Conservation (phyloP, 2,113 vertebrate species). For the Lophotis ruficrista region DNA sequence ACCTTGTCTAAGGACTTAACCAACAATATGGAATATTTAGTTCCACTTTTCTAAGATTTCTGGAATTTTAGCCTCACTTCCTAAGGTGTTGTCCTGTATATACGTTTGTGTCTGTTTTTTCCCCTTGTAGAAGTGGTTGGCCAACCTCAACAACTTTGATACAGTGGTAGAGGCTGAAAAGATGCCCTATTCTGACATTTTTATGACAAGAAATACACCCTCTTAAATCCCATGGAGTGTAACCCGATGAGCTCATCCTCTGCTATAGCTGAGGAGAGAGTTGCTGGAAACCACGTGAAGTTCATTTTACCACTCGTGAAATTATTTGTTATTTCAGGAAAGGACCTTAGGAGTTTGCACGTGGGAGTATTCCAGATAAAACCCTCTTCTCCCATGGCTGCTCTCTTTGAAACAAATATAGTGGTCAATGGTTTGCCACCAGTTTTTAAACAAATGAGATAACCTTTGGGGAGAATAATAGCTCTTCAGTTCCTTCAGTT, state of each 20-base stretch:
- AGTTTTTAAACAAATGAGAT: slow-evolving; percentile 34
- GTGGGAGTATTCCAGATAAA: neutral
- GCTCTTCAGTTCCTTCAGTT: slow-evolving; percentile 25
- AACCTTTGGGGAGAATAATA: slow-evolving; percentile 15
- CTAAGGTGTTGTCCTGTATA: neutral
- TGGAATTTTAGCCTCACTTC: neutral
- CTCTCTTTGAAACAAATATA: neutral
- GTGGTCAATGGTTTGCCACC: slow-evolving; percentile 19
- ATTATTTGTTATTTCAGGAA: slow-evolving; percentile 36
- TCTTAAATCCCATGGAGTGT: neutral
- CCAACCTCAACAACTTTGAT: neutral
- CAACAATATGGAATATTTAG: neutral
- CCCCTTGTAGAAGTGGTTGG: neutral
- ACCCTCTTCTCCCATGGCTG: neutral
- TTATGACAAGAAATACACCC: neutral
- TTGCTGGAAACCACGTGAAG: slow-evolving; percentile 1
- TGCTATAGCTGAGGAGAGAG: neutral
- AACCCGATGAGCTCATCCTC: neutral
- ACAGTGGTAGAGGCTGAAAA: neutral
- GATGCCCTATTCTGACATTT: neutral
- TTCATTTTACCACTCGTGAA: neutral
- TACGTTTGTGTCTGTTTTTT: neutral
- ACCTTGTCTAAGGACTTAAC: neutral
- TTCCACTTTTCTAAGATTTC: neutral
- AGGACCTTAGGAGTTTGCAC: neutral